These are phyloP conservation scores for Grammomys dolichurus DNA, from an alignment of 2,113 vertebrate species.

Conservation along the genomic window DNA sequence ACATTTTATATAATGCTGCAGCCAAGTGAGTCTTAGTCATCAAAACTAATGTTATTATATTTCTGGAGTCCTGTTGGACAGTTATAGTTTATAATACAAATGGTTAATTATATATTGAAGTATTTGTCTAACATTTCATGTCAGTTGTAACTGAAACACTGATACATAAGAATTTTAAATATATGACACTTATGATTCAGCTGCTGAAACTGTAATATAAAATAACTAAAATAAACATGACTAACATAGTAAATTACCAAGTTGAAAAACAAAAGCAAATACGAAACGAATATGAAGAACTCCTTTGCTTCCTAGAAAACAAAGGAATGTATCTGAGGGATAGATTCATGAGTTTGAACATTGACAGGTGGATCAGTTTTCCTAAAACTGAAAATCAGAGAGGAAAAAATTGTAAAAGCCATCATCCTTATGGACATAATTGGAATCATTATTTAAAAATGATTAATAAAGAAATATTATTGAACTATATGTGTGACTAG, in stretches of 20 bases:
- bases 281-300: background rate
- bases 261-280: background rate
- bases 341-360: background rate
- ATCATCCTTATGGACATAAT: background rate
- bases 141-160: background rate
- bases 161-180: slow-evolving; percentile 13
- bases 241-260: background rate
- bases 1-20: background rate
- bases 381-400: background rate
- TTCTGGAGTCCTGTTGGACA: background rate
- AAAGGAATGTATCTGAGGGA: background rate
- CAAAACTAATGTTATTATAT: background rate
- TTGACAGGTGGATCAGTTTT: background rate
- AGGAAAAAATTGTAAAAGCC: background rate
- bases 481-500: background rate
- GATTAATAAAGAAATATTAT: background rate
- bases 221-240: background rate
- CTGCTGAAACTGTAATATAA: background rate
- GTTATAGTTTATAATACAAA: background rate
- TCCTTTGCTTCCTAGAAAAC: background rate
- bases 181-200: background rate
- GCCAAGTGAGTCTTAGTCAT: background rate
- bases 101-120: background rate
- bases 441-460: background rate
- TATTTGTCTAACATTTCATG: background rate